Percentiles rank a stretch among this genome's conserved stretches.
Conservation (phyloP, 2,797 vertebrate species). For the Chromobotia macracanthus region DNA sequence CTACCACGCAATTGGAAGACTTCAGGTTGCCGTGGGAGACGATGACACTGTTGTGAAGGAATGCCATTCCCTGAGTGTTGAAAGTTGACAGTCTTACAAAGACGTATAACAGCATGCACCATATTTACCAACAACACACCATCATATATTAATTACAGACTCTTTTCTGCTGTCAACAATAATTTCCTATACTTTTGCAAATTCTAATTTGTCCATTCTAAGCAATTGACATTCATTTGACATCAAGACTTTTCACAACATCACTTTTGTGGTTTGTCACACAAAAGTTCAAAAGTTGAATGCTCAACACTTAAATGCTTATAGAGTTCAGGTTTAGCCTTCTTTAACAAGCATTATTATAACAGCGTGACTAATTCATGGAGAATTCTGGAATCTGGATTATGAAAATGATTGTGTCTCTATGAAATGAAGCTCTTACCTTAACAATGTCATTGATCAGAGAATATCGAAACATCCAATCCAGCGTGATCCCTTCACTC, state of each 20-base stretch:
- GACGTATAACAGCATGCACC: not conserved
- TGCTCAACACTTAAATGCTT: not conserved
- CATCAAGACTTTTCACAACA: not conserved
- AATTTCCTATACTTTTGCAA: not conserved
- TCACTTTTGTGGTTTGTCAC: not conserved
- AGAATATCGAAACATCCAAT: constrained; percentile 96
- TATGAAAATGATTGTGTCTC: too few species aligned
- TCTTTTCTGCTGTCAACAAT: not conserved
- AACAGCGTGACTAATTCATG: not conserved
- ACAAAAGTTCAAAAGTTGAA: not conserved
- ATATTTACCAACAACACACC: not conserved
- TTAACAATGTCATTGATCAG: constrained; percentile 91
- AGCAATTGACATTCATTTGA: constrained; percentile 11
- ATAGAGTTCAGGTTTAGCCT: not conserved
- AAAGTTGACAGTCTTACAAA: constrained; percentile 15
- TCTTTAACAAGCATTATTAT: not conserved
- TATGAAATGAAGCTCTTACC: constrained; percentile 67
- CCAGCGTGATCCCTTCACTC: constrained; percentile 90
- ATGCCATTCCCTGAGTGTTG: constrained; percentile 84
- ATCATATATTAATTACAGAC: constrained; percentile 10
- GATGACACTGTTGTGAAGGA: constrained; percentile 88
- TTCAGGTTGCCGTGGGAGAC: constrained; percentile 89
- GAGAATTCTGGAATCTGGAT: not conserved
- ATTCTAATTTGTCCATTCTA: not conserved
- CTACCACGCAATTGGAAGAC: constrained; percentile 93